These are phyloP conservation scores for Hymenochirus boettgeri DNA, from an alignment of 2,113 vertebrate genomes.

Conservation along the genomic window DNA sequence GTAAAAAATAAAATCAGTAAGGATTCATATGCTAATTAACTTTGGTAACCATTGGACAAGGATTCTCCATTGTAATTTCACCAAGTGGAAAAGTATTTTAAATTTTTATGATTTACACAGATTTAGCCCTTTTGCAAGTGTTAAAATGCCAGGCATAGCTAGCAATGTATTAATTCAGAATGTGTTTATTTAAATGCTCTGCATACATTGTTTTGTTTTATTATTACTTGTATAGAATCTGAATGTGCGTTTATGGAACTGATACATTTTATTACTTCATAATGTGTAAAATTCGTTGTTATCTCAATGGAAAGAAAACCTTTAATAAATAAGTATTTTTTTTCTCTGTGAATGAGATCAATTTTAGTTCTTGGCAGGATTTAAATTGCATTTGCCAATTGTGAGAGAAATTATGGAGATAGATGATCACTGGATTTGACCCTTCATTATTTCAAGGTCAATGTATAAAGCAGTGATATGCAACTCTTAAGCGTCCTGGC, in stretches of 20 bases:
- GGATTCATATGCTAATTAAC: too few species aligned
- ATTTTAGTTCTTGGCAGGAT: slow-evolving; percentile 63
- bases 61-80: too few species aligned
- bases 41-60: too few species aligned
- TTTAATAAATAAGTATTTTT: slow-evolving; percentile 50
- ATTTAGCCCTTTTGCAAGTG: too few species aligned
- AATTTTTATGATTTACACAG: too few species aligned
- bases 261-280: slow-evolving; percentile 17
- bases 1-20: too few species aligned
- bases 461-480: slow-evolving; percentile 42
- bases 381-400: slow-evolving; percentile 69
- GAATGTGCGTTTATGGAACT: slow-evolving; percentile 6
- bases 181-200: too few species aligned
- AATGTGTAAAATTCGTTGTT: slow-evolving; percentile 44
- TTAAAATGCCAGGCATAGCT: too few species aligned
- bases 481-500: slow-evolving; percentile 41
- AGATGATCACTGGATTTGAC: slow-evolving; percentile 52
- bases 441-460: slow-evolving; percentile 62
- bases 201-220: too few species aligned
- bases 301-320: slow-evolving; percentile 45
- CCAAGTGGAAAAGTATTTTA: too few species aligned
- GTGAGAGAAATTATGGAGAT: slow-evolving; percentile 66
- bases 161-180: too few species aligned
- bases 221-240: too few species aligned
- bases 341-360: slow-evolving; percentile 55